These are phyloP conservation scores for Labeo rohita DNA, from an alignment of 2,113 vertebrate species.

Conservation along the genomic window DNA sequence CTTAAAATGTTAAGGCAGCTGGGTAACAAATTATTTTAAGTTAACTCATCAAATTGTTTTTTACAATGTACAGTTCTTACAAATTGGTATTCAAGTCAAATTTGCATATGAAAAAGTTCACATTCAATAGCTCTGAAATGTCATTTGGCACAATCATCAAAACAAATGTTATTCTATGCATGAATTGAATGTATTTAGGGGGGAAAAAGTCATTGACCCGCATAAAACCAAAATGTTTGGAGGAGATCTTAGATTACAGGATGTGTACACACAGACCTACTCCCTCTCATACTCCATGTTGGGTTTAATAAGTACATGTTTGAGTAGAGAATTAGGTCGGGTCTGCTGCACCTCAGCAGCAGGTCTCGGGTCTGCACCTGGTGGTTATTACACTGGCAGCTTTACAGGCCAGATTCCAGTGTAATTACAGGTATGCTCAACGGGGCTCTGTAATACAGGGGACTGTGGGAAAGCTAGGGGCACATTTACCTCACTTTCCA, in stretches of 20 bases:
- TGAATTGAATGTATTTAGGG: background rate
- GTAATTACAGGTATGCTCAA: conserved; percentile 74
- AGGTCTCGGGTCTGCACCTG: conserved; percentile 63
- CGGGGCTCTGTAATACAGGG: conserved; percentile 53
- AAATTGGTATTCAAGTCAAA: background rate
- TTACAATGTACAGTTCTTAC: background rate
- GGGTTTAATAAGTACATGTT: conserved; percentile 40
- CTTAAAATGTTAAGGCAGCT: too few species aligned
- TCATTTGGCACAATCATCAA: too few species aligned
- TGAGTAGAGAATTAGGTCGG: conserved; percentile 56
- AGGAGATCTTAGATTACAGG: background rate
- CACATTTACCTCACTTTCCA: conserved; percentile 25
- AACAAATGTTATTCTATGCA: background rate
- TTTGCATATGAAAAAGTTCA: too few species aligned
- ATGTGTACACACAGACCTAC: conserved; percentile 4
- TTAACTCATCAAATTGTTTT: too few species aligned
- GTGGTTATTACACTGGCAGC: conserved; percentile 70
- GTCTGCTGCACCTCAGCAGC: conserved; percentile 33
- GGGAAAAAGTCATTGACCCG: background rate
- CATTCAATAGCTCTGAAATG: too few species aligned
- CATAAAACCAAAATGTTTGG: background rate
- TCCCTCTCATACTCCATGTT: background rate
- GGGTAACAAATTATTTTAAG: too few species aligned
- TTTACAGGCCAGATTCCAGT: conserved; percentile 73
- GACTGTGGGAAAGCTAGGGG: conserved; percentile 61